Evolutionary conservation across 2,797 vertebrate species (phyloP), one percentile per base, ranked within the genome.

Genomic region (Sphenodon punctatus): DNA sequence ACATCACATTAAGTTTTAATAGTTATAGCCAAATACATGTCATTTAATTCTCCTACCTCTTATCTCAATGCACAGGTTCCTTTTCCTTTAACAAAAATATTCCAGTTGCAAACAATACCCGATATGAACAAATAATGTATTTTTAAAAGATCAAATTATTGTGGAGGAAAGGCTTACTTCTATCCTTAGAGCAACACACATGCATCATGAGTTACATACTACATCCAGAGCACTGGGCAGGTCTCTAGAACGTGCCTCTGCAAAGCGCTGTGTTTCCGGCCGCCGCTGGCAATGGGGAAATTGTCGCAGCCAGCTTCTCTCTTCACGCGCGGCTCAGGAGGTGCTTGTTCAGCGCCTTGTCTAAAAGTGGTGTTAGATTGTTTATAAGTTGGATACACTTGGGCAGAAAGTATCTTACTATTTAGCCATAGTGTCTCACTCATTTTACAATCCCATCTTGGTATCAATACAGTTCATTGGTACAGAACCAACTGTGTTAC

Each of bases 61-160:
- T 95, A 95, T 94, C 94, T 93, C 88, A 91, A 90, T 13, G 10
- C 75, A 90, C 86, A 92, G 89, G 82, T 92, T 87, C 89, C 92
- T 93, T 90, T 93, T 88, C 90, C 90, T 89, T 67, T 74, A 81
- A 68, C 58, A 78, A 84, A 90, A 86, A 88, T 67, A 74, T 51
- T 48, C 17, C 59, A 74, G 65, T 90, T 92, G 93, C 75, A 93
- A 95, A 94, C 89, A 94, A 92, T 91, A 92, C 78, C 89, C n/a
- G 56, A 92, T 72, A 80, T 82, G 88, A 92, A 91, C 84, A 94
- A 94, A 92, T 80, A 90, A 77, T 92, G 82, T 46, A 41, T 51
- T 70, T 79, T 87, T 7, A 91, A 30, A 30, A 86, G 94, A 91
- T 91, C 82, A 91, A 93, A 92, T 84, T 58, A 88, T 85, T 93